Base-by-base conservation (phyloP, 2,888 invertebrate species). In the Polymixis lichenea region DNA sequence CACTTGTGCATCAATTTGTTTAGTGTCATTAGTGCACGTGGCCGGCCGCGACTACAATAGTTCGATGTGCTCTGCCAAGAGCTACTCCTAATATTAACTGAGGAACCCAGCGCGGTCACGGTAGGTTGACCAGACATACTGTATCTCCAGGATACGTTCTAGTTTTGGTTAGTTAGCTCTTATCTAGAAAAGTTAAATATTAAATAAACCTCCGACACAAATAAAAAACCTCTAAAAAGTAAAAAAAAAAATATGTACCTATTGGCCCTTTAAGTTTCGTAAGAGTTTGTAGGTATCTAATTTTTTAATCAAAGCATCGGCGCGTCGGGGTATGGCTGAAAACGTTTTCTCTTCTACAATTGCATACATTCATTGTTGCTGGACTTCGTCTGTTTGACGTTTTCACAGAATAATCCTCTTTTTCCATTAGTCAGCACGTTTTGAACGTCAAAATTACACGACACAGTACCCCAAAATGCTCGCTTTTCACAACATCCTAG, bases 41-140 rank as follows among this genome's bases (percentile, higher is more conserved):
- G 51, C 51, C 25, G 66, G 43, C 15, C 38, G 43, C 17, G 82
- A 78, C 75, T 25, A 80, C 84, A 82, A 86, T 82, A 86, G 82
- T 77, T 69, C 62, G 75, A 43, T 53, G 75, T 22, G 72, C 60
- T 83, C 53, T 90, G 91, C 91, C 92, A 91, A 92, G 86, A 88
- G 73, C 70, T 81, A 55, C 76, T 69, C 86, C 91, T 91, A 88
- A 90, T 91, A 90, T 90, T 87, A 90, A 89, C 87, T 74, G 43
- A 77, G 84, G 79, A 81, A 84, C 79, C 84, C 80, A 74, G 70
- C 55, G 68, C 72, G 66, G 70, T 75, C 72, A 66, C 68, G 1
- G 46, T 68, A 70, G 19, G 28, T 73, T 72, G 66, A 55, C 80
- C 62, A 77, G 11, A 15, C 22, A 11, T 22, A 60, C 22, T 60